These are phyloP conservation scores for Dicrostonyx torquatus DNA, from an alignment of 2,797 vertebrate genomes.

Conservation along the genomic window DNA sequence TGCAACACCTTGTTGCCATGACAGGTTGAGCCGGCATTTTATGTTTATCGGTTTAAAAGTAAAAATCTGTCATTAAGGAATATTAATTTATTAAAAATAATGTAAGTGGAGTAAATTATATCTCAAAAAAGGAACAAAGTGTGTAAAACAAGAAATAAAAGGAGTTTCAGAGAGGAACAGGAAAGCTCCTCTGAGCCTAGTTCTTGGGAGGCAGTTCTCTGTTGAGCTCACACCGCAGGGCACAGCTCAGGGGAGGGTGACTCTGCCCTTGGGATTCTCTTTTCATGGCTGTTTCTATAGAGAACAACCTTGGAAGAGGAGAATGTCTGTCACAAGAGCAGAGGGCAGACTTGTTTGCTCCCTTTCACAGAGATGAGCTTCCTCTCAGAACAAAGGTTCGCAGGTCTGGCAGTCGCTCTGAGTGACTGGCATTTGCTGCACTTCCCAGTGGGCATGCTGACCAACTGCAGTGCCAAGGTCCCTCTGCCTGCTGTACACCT, in stretches of 20 bases:
- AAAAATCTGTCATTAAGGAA: slow-evolving; percentile 14
- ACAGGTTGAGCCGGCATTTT: neutral
- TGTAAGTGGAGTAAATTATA: slow-evolving; percentile 12
- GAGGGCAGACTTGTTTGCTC: slow-evolving; percentile 13
- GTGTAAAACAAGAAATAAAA: slow-evolving; percentile 5
- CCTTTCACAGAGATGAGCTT: slow-evolving; percentile 42
- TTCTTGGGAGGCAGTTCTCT: neutral
- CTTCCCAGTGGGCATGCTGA: neutral
- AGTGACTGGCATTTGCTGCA: neutral
- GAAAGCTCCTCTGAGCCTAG: neutral
- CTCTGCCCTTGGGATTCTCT: neutral
- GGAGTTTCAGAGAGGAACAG: neutral
- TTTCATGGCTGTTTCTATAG: slow-evolving; percentile 38
- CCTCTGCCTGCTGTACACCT: neutral
- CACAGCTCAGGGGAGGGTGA: neutral
- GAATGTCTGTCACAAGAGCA: neutral
- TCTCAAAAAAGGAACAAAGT: slow-evolving; percentile 8
- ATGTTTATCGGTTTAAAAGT: slow-evolving; percentile 46
- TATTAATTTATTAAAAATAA: neutral
- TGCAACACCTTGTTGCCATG: neutral
- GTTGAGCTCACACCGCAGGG: neutral
- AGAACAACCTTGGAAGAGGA: slow-evolving; percentile 41
- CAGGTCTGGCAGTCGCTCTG: neutral
- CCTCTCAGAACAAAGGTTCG: neutral
- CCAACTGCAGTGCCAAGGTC: neutral